Base-by-base conservation (phyloP, 2,113 vertebrate species). In the Rutilus rutilus region DNA sequence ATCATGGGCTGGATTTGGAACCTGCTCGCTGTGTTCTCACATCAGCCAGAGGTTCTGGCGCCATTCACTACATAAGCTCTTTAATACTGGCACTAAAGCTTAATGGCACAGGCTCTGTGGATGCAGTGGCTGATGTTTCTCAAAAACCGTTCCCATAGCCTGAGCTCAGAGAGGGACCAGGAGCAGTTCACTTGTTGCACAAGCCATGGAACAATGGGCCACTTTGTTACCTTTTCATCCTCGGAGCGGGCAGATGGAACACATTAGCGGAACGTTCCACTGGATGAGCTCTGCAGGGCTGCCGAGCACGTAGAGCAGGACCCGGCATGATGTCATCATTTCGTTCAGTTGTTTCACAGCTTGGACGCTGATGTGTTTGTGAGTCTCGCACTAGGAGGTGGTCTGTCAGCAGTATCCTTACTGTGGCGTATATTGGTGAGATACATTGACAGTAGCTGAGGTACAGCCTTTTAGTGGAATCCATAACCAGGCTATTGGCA, bases 81-180 rank as follows among this genome's bases (percentile, higher is more conserved):
- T 91, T 87, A 88, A 90, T 87, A 71, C 50, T 82, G 50, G 77
- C 83, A 88, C 87, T 87, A 79, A 87, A 90, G 81, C 80, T 88
- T 88, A 86, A 89, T 86, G 78, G 78, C 65, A 69, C 47, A 73
- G 85, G 57, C 67, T 71, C 45, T 15, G 45, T 88, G 60, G 67
- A 62, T 47, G 27, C 52, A 74, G 85, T 67, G 47, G 52, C 83
- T 86, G 85, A 82, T 83, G 87, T 88, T 90, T 77, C 71, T 88
- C 30, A 85, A 87, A 88, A 78, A 80, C 64, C 67, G 47, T 85
- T 75, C 75, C 81, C 84, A 76, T 15, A 75, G 50, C 67, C 25
- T 23, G 33, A 69, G 39, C 81, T 59, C 60, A 71, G 75, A 82
- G 47, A 62, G 73, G 69, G 60, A 88, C 65, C 71, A 67, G 17